Percentiles rank a stretch among this genome's conserved stretches.
Evolutionary conservation across 2,888 invertebrate genomes (phyloP).

Genomic region (Lasioglossum figueresi): DNA sequence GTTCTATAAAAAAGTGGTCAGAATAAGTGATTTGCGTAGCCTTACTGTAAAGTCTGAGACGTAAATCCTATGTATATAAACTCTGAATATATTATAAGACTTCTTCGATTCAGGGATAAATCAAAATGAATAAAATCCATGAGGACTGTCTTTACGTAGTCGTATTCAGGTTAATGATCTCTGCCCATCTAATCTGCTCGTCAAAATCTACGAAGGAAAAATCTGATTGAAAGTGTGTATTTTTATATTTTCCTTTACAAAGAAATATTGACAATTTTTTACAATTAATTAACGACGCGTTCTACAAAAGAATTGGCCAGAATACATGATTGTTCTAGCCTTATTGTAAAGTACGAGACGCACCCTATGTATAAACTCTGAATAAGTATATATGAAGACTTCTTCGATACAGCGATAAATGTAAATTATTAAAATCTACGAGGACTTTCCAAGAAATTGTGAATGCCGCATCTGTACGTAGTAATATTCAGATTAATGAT

Average conservation of each 20-base stretch:
- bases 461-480: background rate
- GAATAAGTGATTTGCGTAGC: background rate
- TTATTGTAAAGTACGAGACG: background rate
- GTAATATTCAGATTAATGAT: background rate
- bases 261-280: background rate
- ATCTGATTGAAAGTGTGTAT: background rate
- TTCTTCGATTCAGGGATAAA: background rate
- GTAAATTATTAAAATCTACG: background rate
- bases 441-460: background rate
- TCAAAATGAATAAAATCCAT: background rate
- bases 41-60: background rate
- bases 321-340: background rate
- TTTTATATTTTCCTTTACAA: fast-evolving
- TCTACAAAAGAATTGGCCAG: background rate
- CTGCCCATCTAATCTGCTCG: background rate
- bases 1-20: background rate
- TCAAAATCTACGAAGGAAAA: background rate
- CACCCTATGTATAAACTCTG: background rate
- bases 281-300: background rate
- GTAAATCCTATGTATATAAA: background rate
- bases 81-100: background rate
- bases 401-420: background rate
- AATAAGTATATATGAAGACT: background rate
- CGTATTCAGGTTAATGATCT: background rate
- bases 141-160: background rate